phyloP scores from a whole-genome alignment of 1,140 invertebrate genomes.

The Trialeurodes vaporariorum region DNA sequence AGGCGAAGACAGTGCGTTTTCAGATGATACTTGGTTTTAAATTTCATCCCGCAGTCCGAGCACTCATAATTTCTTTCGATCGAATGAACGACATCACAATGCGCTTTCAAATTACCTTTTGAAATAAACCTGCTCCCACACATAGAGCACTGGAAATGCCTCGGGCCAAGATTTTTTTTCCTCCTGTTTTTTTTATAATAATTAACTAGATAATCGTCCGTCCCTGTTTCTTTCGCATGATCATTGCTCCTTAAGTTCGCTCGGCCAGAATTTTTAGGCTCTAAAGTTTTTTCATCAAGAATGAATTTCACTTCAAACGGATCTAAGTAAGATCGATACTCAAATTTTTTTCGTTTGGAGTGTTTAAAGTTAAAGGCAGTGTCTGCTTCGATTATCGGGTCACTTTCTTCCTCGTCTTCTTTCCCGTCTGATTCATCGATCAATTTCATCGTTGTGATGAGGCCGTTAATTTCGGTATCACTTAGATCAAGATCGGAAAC shows the following conservation, averaged over 20 bases:
- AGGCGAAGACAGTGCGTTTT: not conserved
- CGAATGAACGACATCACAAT: not conserved
- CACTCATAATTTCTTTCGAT: not conserved
- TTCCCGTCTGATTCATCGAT: not conserved
- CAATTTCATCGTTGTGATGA: not conserved
- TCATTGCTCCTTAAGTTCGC: not conserved
- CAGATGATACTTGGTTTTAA: not conserved
- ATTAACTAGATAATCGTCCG: too few relatives aligned
- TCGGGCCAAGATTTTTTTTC: not conserved
- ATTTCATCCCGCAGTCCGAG: not conserved
- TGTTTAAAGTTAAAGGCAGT: not conserved
- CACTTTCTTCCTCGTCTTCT: not conserved
- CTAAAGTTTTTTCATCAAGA: not conserved
- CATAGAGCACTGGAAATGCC: not conserved
- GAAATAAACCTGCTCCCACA: not conserved
- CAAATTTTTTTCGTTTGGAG: not conserved
- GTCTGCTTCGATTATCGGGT: not conserved
- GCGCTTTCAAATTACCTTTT: not conserved
- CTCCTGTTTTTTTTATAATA: not conserved
- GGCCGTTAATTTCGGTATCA: not conserved
- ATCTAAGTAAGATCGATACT: not conserved
- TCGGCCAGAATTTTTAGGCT: not conserved
- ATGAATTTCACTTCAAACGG: not conserved
- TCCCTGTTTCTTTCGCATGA: not conserved
- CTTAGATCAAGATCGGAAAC: not conserved